These are phyloP conservation scores for Anarsia innoxiella DNA, from an alignment of 2,888 invertebrate species.

Conservation along the genomic window DNA sequence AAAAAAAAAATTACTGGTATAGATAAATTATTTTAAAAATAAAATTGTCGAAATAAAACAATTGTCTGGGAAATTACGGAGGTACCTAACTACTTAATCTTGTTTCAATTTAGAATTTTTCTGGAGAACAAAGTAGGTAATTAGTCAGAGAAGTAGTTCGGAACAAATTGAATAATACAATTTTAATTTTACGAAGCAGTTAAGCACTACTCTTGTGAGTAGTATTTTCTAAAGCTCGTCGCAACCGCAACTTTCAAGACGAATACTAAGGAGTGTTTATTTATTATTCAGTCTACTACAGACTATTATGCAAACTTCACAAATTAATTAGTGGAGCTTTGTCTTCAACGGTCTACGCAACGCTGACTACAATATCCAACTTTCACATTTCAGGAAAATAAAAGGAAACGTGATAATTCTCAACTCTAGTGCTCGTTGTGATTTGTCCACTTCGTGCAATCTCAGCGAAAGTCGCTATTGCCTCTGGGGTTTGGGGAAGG, in stretches of 20 bases:
- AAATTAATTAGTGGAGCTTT: background rate
- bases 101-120: no score
- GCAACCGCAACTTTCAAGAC: background rate
- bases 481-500: background rate
- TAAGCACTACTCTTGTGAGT: no score
- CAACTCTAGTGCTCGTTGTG: background rate
- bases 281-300: constrained; percentile 4
- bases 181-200: no score
- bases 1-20: no score
- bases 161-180: no score
- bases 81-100: no score
- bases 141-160: no score
- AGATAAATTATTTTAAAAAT: no score
- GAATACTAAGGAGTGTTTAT: background rate
- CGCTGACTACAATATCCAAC: no score
- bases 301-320: constrained; percentile 5
- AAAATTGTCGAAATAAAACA: no score
- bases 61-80: no score
- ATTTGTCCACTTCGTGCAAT: constrained; percentile 1
- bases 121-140: no score
- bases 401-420: constrained; percentile 1
- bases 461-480: constrained; percentile 4
- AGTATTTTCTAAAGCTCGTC: background rate
- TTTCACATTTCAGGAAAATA: background rate
- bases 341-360: background rate